Base-by-base conservation (phyloP, 2,888 invertebrate species). In the Trissoscelio sp. region DNA sequence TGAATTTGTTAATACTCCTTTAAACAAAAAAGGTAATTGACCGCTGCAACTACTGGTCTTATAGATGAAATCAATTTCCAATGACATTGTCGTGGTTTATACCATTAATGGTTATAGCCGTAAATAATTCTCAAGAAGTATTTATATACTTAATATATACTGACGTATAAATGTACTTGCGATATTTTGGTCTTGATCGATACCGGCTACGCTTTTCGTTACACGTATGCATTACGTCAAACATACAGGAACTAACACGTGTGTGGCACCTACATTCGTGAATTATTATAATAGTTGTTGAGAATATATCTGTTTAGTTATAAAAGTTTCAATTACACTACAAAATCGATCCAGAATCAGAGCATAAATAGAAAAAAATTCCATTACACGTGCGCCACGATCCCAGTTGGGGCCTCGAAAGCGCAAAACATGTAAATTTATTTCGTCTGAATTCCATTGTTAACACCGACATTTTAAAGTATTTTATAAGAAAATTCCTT, bases 141-240 rank as follows among this genome's bases (percentile, higher is more conserved):
- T 37, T 53, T 44, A 18, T 39, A 39, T 16, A 57, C 57, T 74
- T 62, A 77, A 69, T 69, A 69, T 77, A 77, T 14, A 53, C 31
- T 46, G 20, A 39, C 44, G 58, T 57, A 62, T 24, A 60, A 48
- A 77, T 55, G 77, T 60, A 28, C 16, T 7, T 44, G 67, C 42
- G 62, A 53, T 77, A 77, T 77, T 81, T 81, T 72, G 31, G 62
- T 62, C 62, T 34, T 58, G 37, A 75, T 66, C 80, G 60, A 81
- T 72, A 70, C 46, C 22, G 11, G 48, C 31, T 48, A 58, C 39
- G 34, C 37, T 66, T 66, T 66, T 51, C 31, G 20, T 60, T 51
- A 58, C 39, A 67, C 60, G 31, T 48, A 67, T 75, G 66, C 20
- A 75, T 75, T 75, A 75, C 75, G 75, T 75, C 77, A 77, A 46